phyloP scores from a whole-genome alignment of 2,113 vertebrate genomes.

The Zosterops japonicus region DNA sequence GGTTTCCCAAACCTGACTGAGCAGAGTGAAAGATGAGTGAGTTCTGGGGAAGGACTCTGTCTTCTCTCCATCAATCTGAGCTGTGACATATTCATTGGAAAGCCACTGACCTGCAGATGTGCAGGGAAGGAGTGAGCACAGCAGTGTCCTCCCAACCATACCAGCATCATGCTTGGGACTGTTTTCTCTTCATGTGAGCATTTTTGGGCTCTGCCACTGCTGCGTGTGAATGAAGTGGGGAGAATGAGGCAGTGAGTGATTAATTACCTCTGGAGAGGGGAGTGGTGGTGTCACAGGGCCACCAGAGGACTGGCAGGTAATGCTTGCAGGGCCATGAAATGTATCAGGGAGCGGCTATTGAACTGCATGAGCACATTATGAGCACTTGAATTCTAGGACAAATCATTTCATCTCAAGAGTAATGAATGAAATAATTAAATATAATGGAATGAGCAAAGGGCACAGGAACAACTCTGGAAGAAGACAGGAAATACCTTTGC shows the following conservation, averaged over 20 bases:
- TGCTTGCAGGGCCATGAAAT: not conserved
- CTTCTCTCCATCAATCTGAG: not conserved
- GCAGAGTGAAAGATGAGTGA: conserved; percentile 9
- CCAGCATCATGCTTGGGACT: rapidly evolving
- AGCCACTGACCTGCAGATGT: not conserved
- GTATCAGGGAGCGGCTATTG: not conserved
- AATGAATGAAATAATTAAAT: not conserved
- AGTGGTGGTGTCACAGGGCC: not conserved
- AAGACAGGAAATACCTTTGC: conserved; percentile 23
- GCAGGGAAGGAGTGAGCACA: not conserved
- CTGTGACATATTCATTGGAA: not conserved
- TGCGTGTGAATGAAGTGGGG: not conserved
- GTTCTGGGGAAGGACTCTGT: not conserved
- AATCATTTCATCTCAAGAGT: not conserved
- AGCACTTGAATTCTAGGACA: not conserved
- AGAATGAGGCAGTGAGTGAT: conserved; percentile 7
- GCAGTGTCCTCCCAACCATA: not conserved
- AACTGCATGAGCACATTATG: not conserved
- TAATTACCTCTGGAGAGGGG: not conserved
- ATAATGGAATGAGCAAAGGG: not conserved
- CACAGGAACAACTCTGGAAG: not conserved
- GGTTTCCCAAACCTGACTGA: conserved; percentile 25
- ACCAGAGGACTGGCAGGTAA: not conserved
- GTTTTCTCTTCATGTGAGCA: not conserved
- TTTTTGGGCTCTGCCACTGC: not conserved